phyloP scores from a whole-genome alignment of 2,888 invertebrate species.

The Biston betularia region DNA sequence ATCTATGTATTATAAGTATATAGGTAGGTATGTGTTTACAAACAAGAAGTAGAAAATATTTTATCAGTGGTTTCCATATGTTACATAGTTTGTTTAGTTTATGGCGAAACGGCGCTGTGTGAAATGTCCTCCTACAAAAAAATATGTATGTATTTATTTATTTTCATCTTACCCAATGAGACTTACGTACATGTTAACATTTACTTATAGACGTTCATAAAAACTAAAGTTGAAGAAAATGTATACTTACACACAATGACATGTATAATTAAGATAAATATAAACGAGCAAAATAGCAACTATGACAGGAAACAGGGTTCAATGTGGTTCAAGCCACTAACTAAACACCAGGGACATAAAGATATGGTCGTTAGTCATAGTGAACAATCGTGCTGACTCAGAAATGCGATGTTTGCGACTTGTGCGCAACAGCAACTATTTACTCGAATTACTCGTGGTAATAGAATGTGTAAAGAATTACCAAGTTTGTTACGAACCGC shows the following conservation, averaged over 20 bases:
- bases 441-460: not conserved
- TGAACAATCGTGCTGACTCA: conserved; percentile 48
- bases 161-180: too few species aligned
- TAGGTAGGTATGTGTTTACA: too few species aligned
- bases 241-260: not conserved
- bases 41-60: too few species aligned
- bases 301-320: conserved; percentile 29
- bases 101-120: too few species aligned
- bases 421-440: conserved; percentile 9
- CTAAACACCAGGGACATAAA: conserved; percentile 34
- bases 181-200: too few species aligned
- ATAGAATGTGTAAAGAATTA: conserved; percentile 22
- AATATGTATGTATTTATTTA: too few species aligned
- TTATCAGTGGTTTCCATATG: too few species aligned
- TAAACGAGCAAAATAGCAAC: conserved; percentile 19
- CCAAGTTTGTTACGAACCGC: not conserved
- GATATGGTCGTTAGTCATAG: conserved; percentile 39
- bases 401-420: not conserved
- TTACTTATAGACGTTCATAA: too few species aligned
- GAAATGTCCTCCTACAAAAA: too few species aligned
- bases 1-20: too few species aligned
- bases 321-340: conserved; percentile 32
- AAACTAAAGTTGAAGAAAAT: not conserved
- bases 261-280: conserved; percentile 1
- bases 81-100: too few species aligned